phyloP scores from a whole-genome alignment of 2,113 vertebrate species.

The Megaleporinus macrocephalus region DNA sequence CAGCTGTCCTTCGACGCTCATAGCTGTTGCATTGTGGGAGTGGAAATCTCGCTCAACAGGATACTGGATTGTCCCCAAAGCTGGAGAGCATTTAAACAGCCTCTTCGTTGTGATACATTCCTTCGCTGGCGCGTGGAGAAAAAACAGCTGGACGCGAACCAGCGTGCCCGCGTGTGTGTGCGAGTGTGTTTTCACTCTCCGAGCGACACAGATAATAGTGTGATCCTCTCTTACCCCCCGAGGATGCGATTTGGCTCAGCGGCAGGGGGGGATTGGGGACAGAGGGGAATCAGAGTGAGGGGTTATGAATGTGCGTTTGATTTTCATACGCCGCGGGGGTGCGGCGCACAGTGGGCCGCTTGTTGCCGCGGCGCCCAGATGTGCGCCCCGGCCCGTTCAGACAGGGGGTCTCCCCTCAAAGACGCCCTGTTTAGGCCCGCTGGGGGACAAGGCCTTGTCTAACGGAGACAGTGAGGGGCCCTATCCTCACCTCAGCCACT shows the following conservation, averaged over 20 bases:
- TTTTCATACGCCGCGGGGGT: conserved; percentile 61
- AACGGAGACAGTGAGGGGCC: conserved; percentile 59
- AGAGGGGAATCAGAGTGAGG: conserved; percentile 60
- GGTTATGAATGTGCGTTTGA: conserved; percentile 69
- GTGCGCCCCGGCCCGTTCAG: conserved; percentile 54
- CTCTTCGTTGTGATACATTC: conserved; percentile 59
- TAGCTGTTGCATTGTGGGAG: conserved; percentile 34
- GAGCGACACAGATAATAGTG: conserved; percentile 63
- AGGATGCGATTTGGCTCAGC: conserved; percentile 60
- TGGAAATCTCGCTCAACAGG: conserved; percentile 55
- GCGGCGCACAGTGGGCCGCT: conserved; percentile 61
- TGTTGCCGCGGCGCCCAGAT: conserved; percentile 67
- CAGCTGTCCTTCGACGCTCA: conserved; percentile 22
- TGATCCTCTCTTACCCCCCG: conserved; percentile 56
- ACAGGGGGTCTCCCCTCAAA: conserved; percentile 58
- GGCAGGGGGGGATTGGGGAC: conserved; percentile 54
- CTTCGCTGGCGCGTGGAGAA: conserved; percentile 36
- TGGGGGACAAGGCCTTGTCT: conserved; percentile 58
- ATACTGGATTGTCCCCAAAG: conserved; percentile 59
- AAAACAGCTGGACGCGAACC: conserved; percentile 62
- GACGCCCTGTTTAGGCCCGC: conserved; percentile 63
- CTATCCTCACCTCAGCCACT: conserved; percentile 60
- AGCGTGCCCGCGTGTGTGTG: conserved; percentile 37
- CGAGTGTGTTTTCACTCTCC: conserved; percentile 34
- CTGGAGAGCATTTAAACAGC: conserved; percentile 61